phyloP scores from a whole-genome alignment of 2,113 vertebrate genomes.

The Platichthys stellatus region DNA sequence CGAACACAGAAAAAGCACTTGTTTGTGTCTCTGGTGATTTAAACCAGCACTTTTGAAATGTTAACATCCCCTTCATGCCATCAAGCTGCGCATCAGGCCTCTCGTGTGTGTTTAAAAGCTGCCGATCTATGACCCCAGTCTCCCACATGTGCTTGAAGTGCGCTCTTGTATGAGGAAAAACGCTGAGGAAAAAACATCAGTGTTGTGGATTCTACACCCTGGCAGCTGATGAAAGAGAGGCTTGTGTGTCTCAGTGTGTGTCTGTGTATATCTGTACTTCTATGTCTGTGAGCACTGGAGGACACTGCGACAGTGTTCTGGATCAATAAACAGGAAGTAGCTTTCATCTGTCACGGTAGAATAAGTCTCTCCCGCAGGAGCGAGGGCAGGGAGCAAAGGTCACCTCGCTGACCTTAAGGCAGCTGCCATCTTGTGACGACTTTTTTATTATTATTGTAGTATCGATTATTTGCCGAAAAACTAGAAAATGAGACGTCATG shows the following conservation, averaged over 20 bases:
- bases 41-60: conserved; percentile 1
- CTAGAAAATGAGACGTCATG: too few relatives aligned
- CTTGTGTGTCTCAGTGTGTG: neutral
- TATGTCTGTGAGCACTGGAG: neutral
- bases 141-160: conserved; percentile 18
- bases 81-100: neutral
- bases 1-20: neutral
- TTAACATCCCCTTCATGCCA: conserved; percentile 2
- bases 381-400: conserved; percentile 26
- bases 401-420: neutral
- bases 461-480: neutral
- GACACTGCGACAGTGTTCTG: conserved; percentile 11
- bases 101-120: conserved; percentile 30
- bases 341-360: conserved; percentile 59
- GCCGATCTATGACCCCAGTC: conserved; percentile 13
- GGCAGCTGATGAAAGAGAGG: conserved; percentile 12
- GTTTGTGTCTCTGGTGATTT: conserved; percentile 31
- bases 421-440: neutral
- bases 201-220: conserved; percentile 4
- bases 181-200: conserved; percentile 14
- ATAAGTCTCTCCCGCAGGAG: conserved; percentile 29
- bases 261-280: conserved; percentile 1
- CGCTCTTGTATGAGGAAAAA: neutral
- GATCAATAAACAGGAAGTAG: conserved; percentile 71
- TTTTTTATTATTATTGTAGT: conserved; percentile 5